Evolutionary conservation across 2,113 vertebrate genomes (phyloP).

Genomic region (Thunnus thynnus): DNA sequence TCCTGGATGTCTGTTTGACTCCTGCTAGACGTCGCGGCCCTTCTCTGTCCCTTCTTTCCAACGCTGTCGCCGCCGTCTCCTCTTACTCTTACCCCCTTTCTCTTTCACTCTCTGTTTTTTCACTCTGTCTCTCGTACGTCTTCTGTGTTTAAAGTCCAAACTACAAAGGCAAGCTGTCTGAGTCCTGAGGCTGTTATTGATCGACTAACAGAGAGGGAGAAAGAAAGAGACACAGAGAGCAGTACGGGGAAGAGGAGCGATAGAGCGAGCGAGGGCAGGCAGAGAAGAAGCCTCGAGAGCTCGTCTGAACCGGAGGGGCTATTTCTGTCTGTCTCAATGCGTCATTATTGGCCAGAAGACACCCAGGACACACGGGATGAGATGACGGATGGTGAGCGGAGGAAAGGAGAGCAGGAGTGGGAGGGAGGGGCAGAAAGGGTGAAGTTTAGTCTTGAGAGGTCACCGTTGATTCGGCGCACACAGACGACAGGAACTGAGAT

Average conservation of each 20-base stretch:
- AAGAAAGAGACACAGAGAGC: slow-evolving; percentile 18
- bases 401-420: slow-evolving; percentile 23
- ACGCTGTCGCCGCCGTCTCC: slow-evolving; percentile 27
- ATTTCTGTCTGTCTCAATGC: slow-evolving; percentile 70
- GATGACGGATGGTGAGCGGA: slow-evolving; percentile 39
- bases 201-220: slow-evolving; percentile 57
- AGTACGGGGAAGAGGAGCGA: slow-evolving; percentile 24
- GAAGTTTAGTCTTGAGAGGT: slow-evolving; percentile 39
- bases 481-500: background rate
- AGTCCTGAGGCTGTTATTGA: slow-evolving; percentile 78
- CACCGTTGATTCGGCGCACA: slow-evolving; percentile 10
- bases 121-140: slow-evolving; percentile 39
- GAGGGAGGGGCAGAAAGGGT: slow-evolving; percentile 20
- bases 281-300: slow-evolving; percentile 55
- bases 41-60: slow-evolving; percentile 16
- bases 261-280: slow-evolving; percentile 21
- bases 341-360: slow-evolving; percentile 65
- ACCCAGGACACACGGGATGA: slow-evolving; percentile 40
- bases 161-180: slow-evolving; percentile 61
- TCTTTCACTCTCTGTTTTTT: slow-evolving; percentile 41
- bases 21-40: background rate
- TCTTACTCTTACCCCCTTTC: slow-evolving; percentile 7
- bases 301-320: slow-evolving; percentile 69
- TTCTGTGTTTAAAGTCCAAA: slow-evolving; percentile 71
- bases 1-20: slow-evolving; percentile 16